Conservation (phyloP, 2,797 vertebrate species). For the Coranthus polyacanthus region DNA sequence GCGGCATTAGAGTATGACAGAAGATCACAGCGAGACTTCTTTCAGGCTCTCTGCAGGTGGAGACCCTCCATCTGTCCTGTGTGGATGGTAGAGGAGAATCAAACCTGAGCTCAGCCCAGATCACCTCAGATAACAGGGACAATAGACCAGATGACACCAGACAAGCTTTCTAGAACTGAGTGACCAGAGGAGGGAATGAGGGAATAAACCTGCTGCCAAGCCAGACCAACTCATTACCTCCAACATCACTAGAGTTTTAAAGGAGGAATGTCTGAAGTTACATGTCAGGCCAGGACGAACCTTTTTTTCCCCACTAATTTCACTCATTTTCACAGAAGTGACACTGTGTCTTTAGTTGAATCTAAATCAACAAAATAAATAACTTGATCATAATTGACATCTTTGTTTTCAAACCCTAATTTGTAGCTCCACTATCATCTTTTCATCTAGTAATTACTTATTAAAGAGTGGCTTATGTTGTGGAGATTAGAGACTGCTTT, state of each 20-base stretch:
- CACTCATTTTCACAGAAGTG: no score
- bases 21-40: constrained; percentile 68
- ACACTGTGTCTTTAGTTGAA: no score
- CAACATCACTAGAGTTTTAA: neutral
- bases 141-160: constrained; percentile 80
- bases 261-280: constrained; percentile 2
- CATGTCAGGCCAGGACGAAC: no score
- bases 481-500: neutral
- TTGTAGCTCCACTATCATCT: no score
- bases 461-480: no score
- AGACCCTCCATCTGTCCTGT: constrained; percentile 78
- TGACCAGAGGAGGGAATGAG: constrained; percentile 37
- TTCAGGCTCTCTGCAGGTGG: constrained; percentile 73
- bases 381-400: no score
- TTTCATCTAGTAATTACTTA: no score
- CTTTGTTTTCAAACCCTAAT: no score
- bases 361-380: no score
- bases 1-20: constrained; percentile 60
- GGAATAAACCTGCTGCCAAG: constrained; percentile 56
- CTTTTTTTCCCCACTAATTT: no score
- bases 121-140: constrained; percentile 77
- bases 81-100: constrained; percentile 43
- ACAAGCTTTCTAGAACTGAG: constrained; percentile 72
- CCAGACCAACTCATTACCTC: constrained; percentile 32
- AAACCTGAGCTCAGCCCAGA: constrained; percentile 63